Base-by-base conservation (phyloP, 2,113 vertebrate species). In the Colaptes auratus region DNA sequence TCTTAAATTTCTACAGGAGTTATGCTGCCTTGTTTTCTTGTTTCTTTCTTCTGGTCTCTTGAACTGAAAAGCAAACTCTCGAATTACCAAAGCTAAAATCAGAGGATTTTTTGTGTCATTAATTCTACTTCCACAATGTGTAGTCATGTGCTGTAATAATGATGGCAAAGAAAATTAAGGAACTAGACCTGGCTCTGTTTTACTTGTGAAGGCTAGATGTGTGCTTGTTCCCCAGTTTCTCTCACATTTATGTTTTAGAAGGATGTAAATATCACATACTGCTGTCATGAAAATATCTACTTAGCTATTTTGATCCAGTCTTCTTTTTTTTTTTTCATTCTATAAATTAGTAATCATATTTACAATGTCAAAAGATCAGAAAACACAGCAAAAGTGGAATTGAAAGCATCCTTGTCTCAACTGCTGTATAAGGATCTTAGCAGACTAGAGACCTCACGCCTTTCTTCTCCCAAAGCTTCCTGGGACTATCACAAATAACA, bases 381-480 rank as follows among this genome's bases (percentile, higher is more conserved):
- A 30, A 83, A 58, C 23, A 23, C 31, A 81, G 39, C 23, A 3
- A 8, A 75, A 50, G 14, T 28, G 25, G 50, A 84, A 78, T 0
- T 31, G 35, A 82, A 86, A 84, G 67, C 18, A 61, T 19, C 21
- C 28, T 66, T 55, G 3, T 50, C 63, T 75, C 71, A 82, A 8
- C 35, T 46, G 9, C 59, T 48, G 8, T 14, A 4, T 58, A n/a
- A 90, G 72, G 36, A 80, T 36, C 21, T 55, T 59, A 80, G 9
- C 42, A 88, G 20, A 72, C 33, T 21, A 60, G 30, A 52, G 18
- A 65, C 1, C 0, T 36, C 48, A 73, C 1, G 3, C 3, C 4
- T 30, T 65, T 72, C 46, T 74, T 59, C 12, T 53, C 55, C 30
- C 33, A 5, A 67, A 64, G 4, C 19, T 61, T 48, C 24, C 36